Base-by-base conservation (phyloP, 2,113 vertebrate species). In the Stercorarius parasiticus region DNA sequence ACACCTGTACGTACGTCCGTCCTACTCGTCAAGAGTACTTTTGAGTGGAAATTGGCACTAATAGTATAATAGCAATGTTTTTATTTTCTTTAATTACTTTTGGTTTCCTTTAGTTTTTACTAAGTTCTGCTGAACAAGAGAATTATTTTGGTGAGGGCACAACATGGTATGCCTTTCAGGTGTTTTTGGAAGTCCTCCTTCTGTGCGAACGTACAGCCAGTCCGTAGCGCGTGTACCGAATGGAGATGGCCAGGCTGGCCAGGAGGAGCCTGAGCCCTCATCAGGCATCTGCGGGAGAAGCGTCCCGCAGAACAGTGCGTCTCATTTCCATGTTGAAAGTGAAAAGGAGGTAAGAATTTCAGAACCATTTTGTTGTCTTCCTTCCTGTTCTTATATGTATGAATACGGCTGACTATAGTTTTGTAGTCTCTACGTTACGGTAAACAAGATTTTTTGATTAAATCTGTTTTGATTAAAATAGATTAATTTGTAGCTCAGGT, bases 151-250 rank as follows among this genome's bases (percentile, higher is more conserved):
- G 16, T n/a, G 50, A 83, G 66, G 42, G 50, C 17, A 32, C 47
- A 64, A 13, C 10, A 0, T 15, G 43, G 1, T 58, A 2, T 87
- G 30, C 66, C 62, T 98, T 98, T 5, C 96, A 99, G 99, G 99
- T 87, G 98, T 99, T 92, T 99, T 99, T 97, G 98, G 98, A 84
- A 97, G 61, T 62, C 86, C 96, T 76, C 86, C 98, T 78, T 72
- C 96, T 15, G 94, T 78, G 47, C 92, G 55, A 67, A 74, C 97
- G 16, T 62, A 58, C 80, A 95, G n/a, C 81, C 97, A 97, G 59
- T 89, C 98, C 74, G 2, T 96, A 78, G 20, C 89, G 26, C 94
- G 97, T 90, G 78, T 94, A 45, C 98, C 98, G 87, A 98, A 95
- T 74, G 98, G 97, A 15, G 98, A 98, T 40, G 82, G 26, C 5